These are phyloP conservation scores for Lordiphosa mommai DNA, from an alignment of 1,140 invertebrate species.

Conservation along the genomic window DNA sequence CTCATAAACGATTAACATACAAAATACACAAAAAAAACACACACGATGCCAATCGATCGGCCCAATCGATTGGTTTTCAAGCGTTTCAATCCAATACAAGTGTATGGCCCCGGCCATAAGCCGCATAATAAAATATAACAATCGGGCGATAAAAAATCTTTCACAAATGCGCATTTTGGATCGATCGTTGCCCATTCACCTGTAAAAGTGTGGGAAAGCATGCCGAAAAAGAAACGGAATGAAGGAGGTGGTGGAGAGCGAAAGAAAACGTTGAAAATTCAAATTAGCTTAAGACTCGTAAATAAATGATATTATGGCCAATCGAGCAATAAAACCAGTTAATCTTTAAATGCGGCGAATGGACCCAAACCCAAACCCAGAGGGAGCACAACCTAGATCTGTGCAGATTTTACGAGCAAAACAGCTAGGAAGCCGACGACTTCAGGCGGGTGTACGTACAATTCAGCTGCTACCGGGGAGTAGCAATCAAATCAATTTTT, in stretches of 20 bases:
- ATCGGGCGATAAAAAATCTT: slow-evolving; percentile 76
- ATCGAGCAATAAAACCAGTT: slow-evolving; percentile 78
- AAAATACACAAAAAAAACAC: slow-evolving; percentile 45
- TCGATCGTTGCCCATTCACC: slow-evolving; percentile 58
- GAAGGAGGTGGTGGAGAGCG: slow-evolving; percentile 13
- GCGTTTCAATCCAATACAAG: slow-evolving; percentile 52
- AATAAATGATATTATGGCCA: slow-evolving; percentile 79
- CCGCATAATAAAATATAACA: slow-evolving; percentile 76
- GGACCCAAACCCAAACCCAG: slow-evolving; percentile 1
- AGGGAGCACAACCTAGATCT: not conserved
- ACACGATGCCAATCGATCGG: slow-evolving; percentile 40
- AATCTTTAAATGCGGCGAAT: slow-evolving; percentile 73
- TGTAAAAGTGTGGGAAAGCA: slow-evolving; percentile 78
- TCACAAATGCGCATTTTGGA: slow-evolving; percentile 41
- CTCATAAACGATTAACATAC: slow-evolving; percentile 75
- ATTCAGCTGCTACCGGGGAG: not conserved
- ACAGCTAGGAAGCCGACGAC: not conserved
- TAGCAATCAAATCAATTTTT: slow-evolving; percentile 57
- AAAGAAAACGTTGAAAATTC: slow-evolving; percentile 79
- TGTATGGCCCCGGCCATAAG: slow-evolving; percentile 12
- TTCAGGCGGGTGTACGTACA: slow-evolving; percentile 4
- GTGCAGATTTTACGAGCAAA: slow-evolving; percentile 8
- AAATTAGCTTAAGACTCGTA: slow-evolving; percentile 77
- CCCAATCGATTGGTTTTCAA: slow-evolving; percentile 38
- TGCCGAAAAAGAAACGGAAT: slow-evolving; percentile 34